Base-by-base conservation (phyloP, 2,888 invertebrate species). In the Lasiommata megera region DNA sequence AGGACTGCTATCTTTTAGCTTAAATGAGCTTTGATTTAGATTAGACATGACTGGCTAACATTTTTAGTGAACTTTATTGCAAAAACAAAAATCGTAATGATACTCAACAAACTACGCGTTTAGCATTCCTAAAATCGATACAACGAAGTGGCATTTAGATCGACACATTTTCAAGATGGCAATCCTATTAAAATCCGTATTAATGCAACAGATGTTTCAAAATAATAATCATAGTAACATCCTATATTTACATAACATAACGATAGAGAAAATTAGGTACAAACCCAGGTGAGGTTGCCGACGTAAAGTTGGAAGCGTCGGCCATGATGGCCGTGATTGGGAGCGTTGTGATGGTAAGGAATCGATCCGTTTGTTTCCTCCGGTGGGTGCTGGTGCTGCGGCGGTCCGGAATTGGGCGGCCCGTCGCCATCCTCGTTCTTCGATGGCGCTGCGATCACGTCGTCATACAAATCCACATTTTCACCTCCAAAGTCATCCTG, bases 281-380 rank as follows among this genome's bases (percentile, higher is more conserved):
- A 91, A 93, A 97, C 98, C 99, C 99, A 99, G 73, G 99, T 98
- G 69, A 99, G 93, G 91, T 99, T 99, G 76, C 99, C 99, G 77
- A 99, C 95, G 90, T 99, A 99, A 44, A 98, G 93, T 83, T 98
- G 97, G 83, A 96, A 96, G 76, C 96, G 94, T 75, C 97, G 93
- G 86, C 94, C 95, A 70, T 95, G 95, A 83, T 94, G 89, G 78
- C 94, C 94, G 65, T 95, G 94, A 76, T 92, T 94, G 76, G 94
- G 94, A 69, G 93, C 94, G 82, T 93, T 94, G 38, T 51, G 51
- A 82, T 94, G 93, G 82, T 95, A 95, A 67, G 95, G 94, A 50
- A 92, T 89, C 70, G 77, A 83, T 62, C 93, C 92, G 74, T 94
- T 94, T n/a, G 95, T 94, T 75, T 95, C 94, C 82, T 94, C 94